Evolutionary conservation across 2,888 invertebrate genomes (phyloP).

Genomic region (Acrobeloides nanus): DNA sequence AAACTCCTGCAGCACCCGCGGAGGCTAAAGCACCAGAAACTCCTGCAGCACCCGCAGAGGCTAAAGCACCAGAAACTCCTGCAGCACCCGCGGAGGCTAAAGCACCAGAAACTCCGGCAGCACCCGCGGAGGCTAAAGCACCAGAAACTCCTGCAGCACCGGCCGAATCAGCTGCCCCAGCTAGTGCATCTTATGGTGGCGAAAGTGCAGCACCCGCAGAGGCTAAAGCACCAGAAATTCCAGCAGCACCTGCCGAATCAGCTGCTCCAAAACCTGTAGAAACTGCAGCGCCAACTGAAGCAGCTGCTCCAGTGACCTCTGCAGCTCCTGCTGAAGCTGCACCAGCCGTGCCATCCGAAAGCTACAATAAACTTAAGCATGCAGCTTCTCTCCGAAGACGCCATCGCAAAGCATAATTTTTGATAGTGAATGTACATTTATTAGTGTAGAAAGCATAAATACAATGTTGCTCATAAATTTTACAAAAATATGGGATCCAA

Average conservation of each 20-base stretch:
- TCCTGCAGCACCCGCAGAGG: not conserved
- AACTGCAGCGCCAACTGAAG: not conserved
- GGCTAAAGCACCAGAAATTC: not conserved
- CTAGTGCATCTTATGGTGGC: too few species aligned
- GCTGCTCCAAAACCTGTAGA: constrained; percentile 4
- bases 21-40: not conserved
- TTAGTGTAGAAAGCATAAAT: too few species aligned
- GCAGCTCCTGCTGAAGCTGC: constrained; percentile 10
- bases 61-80: not conserved
- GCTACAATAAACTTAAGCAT: constrained; percentile 26
- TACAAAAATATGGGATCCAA: too few species aligned
- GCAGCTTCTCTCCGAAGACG: constrained; percentile 26
- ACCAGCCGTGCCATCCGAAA: constrained; percentile 20
- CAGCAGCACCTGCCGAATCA: constrained; percentile 1
- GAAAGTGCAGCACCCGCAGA: too few species aligned
- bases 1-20: too few species aligned
- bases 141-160: not conserved
- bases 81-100: not conserved
- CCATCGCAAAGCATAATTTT: constrained; percentile 24
- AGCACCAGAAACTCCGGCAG: too few species aligned
- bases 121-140: not conserved
- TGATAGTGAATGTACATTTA: too few species aligned
- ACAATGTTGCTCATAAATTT: too few species aligned
- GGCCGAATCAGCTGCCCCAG: not conserved
- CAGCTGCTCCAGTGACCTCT: constrained; percentile 1